Percentiles rank a stretch among this genome's conserved stretches.
Evolutionary conservation across 2,113 vertebrate genomes (phyloP).

Genomic region (Spea bombifrons): DNA sequence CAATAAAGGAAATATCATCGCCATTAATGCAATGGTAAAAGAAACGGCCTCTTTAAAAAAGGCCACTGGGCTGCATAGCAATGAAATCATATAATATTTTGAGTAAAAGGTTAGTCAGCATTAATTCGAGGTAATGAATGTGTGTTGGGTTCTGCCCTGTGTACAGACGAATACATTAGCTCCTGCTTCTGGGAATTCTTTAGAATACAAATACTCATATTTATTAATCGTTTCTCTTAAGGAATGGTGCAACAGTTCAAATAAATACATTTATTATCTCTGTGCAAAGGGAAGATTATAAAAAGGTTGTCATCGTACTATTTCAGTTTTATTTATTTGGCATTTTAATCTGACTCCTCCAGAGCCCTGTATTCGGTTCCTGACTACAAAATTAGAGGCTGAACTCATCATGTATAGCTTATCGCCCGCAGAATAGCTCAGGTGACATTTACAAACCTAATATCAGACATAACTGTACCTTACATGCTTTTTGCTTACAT

Average conservation of each 20-base stretch:
- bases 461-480: no score
- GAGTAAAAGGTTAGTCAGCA: slow-evolving; percentile 38
- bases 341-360: background rate
- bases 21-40: background rate
- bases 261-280: slow-evolving; percentile 17
- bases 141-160: slow-evolving; percentile 7
- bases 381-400: no score
- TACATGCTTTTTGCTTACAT: no score
- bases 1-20: background rate
- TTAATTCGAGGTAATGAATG: slow-evolving; percentile 30
- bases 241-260: slow-evolving; percentile 12
- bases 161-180: slow-evolving; percentile 7
- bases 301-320: background rate
- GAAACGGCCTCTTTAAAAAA: slow-evolving; percentile 21
- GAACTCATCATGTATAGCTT: no score
- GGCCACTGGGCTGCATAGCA: slow-evolving; percentile 8
- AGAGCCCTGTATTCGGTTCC: background rate
- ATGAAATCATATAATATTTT: slow-evolving; percentile 1
- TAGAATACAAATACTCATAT: slow-evolving; percentile 23
- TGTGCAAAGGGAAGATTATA: background rate
- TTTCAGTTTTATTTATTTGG: background rate
- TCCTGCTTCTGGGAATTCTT: slow-evolving; percentile 8
- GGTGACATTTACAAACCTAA: no score
- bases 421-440: no score
- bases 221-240: slow-evolving; percentile 22